These are phyloP conservation scores for Scaptodrosophila latifasciaeformis DNA, from an alignment of 2,888 invertebrate genomes.

Conservation along the genomic window DNA sequence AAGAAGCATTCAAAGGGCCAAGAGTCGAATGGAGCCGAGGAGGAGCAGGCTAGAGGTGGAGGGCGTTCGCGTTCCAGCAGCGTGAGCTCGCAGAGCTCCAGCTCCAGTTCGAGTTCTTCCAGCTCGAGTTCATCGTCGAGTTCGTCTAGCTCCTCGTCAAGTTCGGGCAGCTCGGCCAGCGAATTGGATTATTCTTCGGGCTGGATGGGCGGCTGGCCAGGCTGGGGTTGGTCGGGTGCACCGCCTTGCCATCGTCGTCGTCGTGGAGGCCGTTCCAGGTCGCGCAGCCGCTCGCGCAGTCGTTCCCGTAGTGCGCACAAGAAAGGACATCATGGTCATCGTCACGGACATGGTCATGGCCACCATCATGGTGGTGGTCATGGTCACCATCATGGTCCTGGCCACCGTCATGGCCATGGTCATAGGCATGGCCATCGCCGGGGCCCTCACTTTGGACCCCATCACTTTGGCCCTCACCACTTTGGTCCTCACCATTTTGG, in stretches of 20 bases:
- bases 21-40: conserved; percentile 5
- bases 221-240: conserved; percentile 31
- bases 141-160: neutral
- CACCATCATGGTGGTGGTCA: neutral
- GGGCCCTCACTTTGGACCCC: conserved; percentile 23
- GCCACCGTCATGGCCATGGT: neutral
- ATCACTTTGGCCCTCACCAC: conserved; percentile 19
- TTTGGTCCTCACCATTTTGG: conserved; percentile 23
- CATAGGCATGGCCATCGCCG: no score
- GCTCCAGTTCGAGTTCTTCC: conserved; percentile 25
- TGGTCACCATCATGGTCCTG: conserved; percentile 15
- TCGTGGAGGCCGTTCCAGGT: conserved; percentile 7
- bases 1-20: conserved; percentile 3
- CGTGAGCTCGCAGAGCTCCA: conserved; percentile 34
- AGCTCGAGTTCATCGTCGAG: conserved; percentile 23
- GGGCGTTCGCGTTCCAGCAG: conserved; percentile 39
- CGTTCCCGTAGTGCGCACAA: conserved; percentile 15
- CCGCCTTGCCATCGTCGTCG: conserved; percentile 22
- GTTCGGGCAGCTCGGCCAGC: conserved; percentile 11
- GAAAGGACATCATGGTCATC: neutral
- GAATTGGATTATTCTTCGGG: conserved; percentile 9
- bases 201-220: conserved; percentile 22
- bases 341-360: conserved; percentile 4
- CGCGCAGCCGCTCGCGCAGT: neutral
- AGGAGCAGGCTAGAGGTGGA: neutral